Evolutionary conservation across 2,888 invertebrate genomes (phyloP).

Genomic region (Trichopria drosophilae): DNA sequence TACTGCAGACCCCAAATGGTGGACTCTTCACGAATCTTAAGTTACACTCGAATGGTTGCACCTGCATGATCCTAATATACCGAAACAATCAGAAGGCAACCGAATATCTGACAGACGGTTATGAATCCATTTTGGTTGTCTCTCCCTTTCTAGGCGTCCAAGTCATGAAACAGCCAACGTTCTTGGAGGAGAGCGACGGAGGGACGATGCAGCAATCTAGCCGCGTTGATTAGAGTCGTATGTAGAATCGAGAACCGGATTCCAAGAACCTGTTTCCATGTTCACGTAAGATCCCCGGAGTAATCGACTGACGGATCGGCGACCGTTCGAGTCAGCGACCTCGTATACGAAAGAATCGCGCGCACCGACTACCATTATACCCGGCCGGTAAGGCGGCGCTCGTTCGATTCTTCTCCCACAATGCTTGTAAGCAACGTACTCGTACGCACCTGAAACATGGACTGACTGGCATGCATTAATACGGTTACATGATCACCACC

Average conservation of each 20-base stretch:
- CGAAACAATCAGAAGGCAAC: no score
- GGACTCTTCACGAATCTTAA: no score
- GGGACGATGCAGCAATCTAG: conserved; percentile 57
- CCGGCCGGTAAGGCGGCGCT: conserved; percentile 36
- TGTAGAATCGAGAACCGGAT: conserved; percentile 60
- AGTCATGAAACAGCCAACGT: conserved; percentile 15
- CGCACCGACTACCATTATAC: no score
- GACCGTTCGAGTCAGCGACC: conserved; percentile 59
- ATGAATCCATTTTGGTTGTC: no score
- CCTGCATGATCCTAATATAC: no score
- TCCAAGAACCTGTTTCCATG: conserved; percentile 60
- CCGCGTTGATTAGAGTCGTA: conserved; percentile 59
- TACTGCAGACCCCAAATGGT: no score
- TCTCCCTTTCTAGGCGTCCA: no score
- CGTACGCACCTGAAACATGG: no score
- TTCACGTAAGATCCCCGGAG: conserved; percentile 59
- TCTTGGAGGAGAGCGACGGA: conserved; percentile 13
- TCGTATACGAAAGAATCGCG: conserved; percentile 34
- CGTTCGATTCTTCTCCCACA: conserved; percentile 33
- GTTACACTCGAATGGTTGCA: no score
- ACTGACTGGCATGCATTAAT: no score
- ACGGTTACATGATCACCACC: no score
- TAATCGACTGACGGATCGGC: conserved; percentile 60
- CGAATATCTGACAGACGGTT: no score
- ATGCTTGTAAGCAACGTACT: conserved; percentile 27